Base-by-base conservation (phyloP, 2,888 invertebrate genomes). In the Ceraclea dissimilis region DNA sequence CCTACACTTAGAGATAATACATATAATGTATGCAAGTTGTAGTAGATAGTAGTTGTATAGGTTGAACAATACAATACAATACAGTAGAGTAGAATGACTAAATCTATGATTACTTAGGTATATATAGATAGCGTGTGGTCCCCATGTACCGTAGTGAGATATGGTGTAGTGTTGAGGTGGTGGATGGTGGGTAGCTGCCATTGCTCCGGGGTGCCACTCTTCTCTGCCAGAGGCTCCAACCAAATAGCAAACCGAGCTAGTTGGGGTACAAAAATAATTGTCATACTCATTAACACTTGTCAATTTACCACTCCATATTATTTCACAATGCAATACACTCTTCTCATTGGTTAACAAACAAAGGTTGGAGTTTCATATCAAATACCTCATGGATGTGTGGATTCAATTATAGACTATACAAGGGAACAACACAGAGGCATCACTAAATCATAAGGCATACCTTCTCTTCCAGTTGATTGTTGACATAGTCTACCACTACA, bases 401-500 rank as follows among this genome's bases (percentile, higher is more conserved):
- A 26, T 26, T 6, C 26, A 26, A 26, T 10, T 26, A 26, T 10
- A 26, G 10, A 26, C n/a, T 26, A 26, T 10, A 26, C 26, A 26
- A 10, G 26, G 26, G 26, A 26, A 26, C 26, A 26, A 10, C 26
- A 6, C 5, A 6, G 26, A 10, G 10, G 13, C n/a, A n/a, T n/a
- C 39, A 39, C 13, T 39, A 13, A n/a, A 11, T 31, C 4, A n/a
- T 13, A 5, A n/a, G 16, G 2, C 39, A 5, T 81, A 92, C 91
- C 85, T 91, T 92, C 71, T 93, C 89, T 72, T 99, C 98, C 56
- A 99, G 80, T 74, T 99, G 98, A 76, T 97, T 97, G 78, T 96
- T 93, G 64, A 99, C 95, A 81, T 95, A 99, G 74, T 98, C 97
- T 63, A 96, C 92, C 64, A 99, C 90, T 43, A 99, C 99, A 74